Base-by-base conservation (phyloP, 2,113 vertebrate species). In the Rhineura floridana region DNA sequence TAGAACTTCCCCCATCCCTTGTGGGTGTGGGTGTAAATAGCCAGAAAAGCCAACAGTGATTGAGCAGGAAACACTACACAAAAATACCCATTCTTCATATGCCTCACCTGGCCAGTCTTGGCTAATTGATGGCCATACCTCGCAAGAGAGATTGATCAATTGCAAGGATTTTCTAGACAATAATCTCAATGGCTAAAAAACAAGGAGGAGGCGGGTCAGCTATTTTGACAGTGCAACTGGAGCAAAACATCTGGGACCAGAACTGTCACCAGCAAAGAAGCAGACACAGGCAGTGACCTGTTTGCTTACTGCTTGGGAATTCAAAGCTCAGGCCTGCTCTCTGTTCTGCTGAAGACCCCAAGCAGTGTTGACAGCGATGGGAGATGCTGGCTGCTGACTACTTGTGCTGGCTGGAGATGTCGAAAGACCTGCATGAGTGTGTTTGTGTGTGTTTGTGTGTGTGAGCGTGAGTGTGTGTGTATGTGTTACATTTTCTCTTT, bases 211-310 rank as follows among this genome's bases (percentile, higher is more conserved):
- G 15, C 5, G 21, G 0, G 75, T 4, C n/a, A n/a, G n/a, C n/a
- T 90, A 0, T 55, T 81, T 28, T 85, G 80, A 42, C 33, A 79
- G n/a, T 23, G 44, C 72, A 93, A 79, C 69, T 19, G 8, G 42
- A 90, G 48, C 12, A 55, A 89, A 4, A 83, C 50, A 83, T 81
- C 76, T 91, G 67, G 81, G 78, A 78, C 83, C 30, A 44, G 73
- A 81, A 83, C 75, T 92, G 87, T 92, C 92, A 90, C 85, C 90
- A 88, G 70, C 59, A 92, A 90, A 88, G 33, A 83, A 89, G 87
- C 62, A 91, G 81, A 93, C 3, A 19, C 0, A 73, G 93, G 83
- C 89, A 94, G 63, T 55, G 86, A 69, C 12, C 33, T 30, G 13
- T 86, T 63, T 44, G 50, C 42, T 90, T 48, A 30, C 46, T 90